phyloP scores from a whole-genome alignment of 2,888 invertebrate genomes.

The Rotaria magnacalcarata region DNA sequence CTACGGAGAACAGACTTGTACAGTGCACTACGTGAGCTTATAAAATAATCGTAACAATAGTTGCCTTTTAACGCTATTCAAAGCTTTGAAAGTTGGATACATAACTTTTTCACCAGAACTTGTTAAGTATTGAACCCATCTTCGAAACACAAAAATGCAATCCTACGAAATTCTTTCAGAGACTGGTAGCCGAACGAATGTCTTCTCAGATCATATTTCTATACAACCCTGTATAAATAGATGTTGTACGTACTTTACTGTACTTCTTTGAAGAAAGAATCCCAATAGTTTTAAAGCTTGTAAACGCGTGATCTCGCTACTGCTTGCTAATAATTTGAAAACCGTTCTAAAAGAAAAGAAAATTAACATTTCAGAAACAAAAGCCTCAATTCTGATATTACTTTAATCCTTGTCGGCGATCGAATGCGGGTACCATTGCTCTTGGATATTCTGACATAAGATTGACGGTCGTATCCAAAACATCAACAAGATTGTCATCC shows the following conservation, averaged over 20 bases:
- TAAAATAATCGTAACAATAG: no score
- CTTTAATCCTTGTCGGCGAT: constrained; percentile 84
- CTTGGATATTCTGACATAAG: constrained; percentile 97
- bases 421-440: constrained; percentile 97
- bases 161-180: no score
- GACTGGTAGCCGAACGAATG: no score
- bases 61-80: no score
- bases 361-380: not conserved
- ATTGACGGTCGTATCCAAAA: constrained; percentile 89
- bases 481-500: constrained; percentile 97
- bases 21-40: no score
- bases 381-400: constrained; percentile 47
- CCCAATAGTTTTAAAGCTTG: constrained; percentile 92
- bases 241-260: constrained; percentile 75
- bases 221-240: no score
- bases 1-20: no score
- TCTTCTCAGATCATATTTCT: no score
- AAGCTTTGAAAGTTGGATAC: no score
- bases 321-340: constrained; percentile 89
- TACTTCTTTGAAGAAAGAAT: constrained; percentile 93
- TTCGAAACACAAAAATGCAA: no score
- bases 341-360: constrained; percentile 68
- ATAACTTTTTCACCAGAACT: no score
- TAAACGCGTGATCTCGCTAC: constrained; percentile 87
- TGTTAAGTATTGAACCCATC: no score